phyloP scores from a whole-genome alignment of 2,113 vertebrate species.

The Gymnocephalus cernua region DNA sequence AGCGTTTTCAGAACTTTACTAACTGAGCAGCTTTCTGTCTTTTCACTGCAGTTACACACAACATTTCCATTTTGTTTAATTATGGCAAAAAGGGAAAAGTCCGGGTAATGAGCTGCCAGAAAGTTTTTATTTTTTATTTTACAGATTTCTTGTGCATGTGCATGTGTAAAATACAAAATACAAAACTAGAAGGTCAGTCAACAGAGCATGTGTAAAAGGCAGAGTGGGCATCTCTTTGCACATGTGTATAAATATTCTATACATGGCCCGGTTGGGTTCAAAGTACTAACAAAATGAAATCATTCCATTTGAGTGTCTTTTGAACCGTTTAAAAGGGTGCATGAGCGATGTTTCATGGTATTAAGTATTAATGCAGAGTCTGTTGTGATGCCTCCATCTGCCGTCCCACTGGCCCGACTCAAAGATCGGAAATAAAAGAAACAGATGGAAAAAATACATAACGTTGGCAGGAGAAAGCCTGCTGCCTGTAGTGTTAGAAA shows the following conservation, averaged over 20 bases:
- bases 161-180: background rate
- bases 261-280: slow-evolving; percentile 39
- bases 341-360: slow-evolving; percentile 48
- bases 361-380: slow-evolving; percentile 70
- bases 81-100: too few relatives aligned
- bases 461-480: slow-evolving; percentile 20
- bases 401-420: slow-evolving; percentile 28
- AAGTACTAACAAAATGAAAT: slow-evolving; percentile 59
- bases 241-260: slow-evolving; percentile 34
- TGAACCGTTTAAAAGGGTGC: slow-evolving; percentile 72
- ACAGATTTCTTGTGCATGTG: too few relatives aligned
- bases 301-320: slow-evolving; percentile 65
- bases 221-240: slow-evolving; percentile 31
- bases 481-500: slow-evolving; percentile 28
- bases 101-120: too few relatives aligned
- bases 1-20: too few relatives aligned
- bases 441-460: slow-evolving; percentile 63
- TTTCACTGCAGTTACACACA: too few relatives aligned
- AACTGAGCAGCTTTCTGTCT: too few relatives aligned
- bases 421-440: slow-evolving; percentile 66
- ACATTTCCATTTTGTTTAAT: too few relatives aligned
- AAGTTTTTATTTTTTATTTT: too few relatives aligned
- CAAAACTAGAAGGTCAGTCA: background rate
- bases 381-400: slow-evolving; percentile 72
- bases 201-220: slow-evolving; percentile 30